Conservation (phyloP, 2,113 vertebrate species). For the Ailuropoda melanoleuca region DNA sequence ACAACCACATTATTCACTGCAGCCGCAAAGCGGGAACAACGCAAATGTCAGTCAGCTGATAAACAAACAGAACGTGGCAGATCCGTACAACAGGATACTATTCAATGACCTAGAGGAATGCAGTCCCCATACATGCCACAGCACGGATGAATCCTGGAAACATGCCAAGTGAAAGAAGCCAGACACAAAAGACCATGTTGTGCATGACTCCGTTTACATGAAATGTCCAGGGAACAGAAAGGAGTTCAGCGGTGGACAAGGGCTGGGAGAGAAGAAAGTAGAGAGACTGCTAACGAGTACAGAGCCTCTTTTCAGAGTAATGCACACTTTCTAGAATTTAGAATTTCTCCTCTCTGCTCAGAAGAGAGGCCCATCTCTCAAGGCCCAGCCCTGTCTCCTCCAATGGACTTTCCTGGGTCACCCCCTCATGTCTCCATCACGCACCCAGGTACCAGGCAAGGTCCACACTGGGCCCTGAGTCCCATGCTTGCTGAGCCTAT, state of each 20-base stretch:
- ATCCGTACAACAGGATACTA: fast-evolving
- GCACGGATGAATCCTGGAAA: not conserved
- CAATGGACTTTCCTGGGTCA: not conserved
- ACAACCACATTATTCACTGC: not conserved
- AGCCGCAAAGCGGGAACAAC: not conserved
- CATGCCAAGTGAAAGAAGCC: not conserved
- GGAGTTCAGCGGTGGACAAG: not conserved
- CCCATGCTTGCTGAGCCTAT: not conserved
- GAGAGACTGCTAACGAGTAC: not conserved
- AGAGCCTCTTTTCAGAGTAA: not conserved
- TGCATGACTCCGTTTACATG: no score
- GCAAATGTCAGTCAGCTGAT: not conserved
- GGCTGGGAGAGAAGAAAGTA: no score
- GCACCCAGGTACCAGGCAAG: not conserved
- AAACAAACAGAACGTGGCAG: fast-evolving
- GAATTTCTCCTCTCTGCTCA: not conserved
- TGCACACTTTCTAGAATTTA: not conserved
- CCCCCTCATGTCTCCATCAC: not conserved
- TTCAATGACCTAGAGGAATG: not conserved
- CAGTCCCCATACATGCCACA: no score
- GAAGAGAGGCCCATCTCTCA: not conserved
- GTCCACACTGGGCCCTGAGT: not conserved
- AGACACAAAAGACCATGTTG: fast-evolving
- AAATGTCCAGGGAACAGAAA: not conserved
- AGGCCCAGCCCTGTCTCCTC: not conserved